These are phyloP conservation scores for Coturnix japonica DNA, from an alignment of 2,113 vertebrate species.

Conservation along the genomic window DNA sequence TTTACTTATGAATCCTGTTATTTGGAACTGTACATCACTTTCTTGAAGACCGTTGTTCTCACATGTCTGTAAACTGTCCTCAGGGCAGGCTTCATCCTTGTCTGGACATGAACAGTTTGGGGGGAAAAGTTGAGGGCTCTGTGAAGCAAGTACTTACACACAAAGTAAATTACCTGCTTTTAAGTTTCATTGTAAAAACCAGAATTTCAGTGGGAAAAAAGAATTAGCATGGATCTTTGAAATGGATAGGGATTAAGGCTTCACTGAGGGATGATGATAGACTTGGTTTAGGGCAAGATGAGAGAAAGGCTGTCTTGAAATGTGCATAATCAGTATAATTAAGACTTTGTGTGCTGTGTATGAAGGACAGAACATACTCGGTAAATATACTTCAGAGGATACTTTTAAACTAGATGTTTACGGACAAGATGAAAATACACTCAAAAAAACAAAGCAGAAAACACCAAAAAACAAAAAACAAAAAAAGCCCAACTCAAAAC, in stretches of 20 bases:
- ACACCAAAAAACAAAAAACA: background rate
- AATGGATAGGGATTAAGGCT: slow-evolving; percentile 2
- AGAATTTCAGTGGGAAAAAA: background rate
- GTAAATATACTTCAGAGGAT: background rate
- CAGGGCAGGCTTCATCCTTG: background rate
- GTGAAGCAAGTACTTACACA: background rate
- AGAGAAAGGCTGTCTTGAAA: background rate
- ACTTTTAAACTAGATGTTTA: background rate
- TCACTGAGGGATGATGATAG: slow-evolving; percentile 3
- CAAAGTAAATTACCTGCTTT: slow-evolving; percentile 10
- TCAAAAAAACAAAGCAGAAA: background rate
- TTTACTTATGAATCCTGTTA: slow-evolving; percentile 26
- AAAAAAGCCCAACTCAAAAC: no score
- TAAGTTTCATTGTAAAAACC: background rate
- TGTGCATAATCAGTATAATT: background rate
- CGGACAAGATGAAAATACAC: background rate
- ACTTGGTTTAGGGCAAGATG: slow-evolving; percentile 16
- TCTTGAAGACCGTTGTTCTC: slow-evolving; percentile 5
- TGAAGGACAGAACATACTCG: background rate
- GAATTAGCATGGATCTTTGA: background rate
- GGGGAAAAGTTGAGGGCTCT: background rate
- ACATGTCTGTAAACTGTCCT: slow-evolving; percentile 5
- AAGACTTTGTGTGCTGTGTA: background rate
- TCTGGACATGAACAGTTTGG: background rate
- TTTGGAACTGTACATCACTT: slow-evolving; percentile 8